Evolutionary conservation across 1,140 invertebrate genomes (phyloP), one percentile per base, ranked within the genome.

Genomic region (Drosophila triauraria): DNA sequence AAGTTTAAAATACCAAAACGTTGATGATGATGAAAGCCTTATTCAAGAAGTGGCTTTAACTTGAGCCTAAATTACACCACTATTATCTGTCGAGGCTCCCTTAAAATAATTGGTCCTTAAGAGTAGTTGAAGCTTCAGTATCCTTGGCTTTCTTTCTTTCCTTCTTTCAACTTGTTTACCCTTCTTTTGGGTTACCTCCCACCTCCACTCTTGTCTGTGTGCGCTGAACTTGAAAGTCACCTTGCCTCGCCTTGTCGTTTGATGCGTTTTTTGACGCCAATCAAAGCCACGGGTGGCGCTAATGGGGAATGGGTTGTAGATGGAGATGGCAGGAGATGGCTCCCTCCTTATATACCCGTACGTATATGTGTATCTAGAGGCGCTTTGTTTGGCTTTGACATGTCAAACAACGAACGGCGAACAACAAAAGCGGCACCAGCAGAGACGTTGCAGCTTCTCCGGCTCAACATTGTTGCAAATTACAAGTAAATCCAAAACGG

Each of bases 251-350:
- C 47, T 56, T 56, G 40, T 67, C 48, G 46, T 64, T 42, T 88
- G 84, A 87, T 87, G 84, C 84, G 84, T 88, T 87, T 78, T 82
- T 87, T 87, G 83, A 87, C 83, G 84, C 80, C 84, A 88, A 88
- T 88, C 84, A 88, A 71, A 72, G 57, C 82, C 59, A 78, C 48
- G 72, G 72, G 72, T 57, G 23, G 51, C 61, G 64, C 30, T 48
- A 57, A 71, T 72, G 35, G 53, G 38, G 53, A 10, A 42, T 20
- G 35, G 17, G 3, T 20, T 10, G 65, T 25, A 57, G 44, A 59
- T 20, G 38, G 44, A 8, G 20, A 8, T 51, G 46, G 12, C 23
- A 43, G 47, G 15, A 40, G 50, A 38, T 38, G n/a, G 20, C 25
- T 27, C 23, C 53, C 47, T 13, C 3, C n/a, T 13, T 10, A n/a